phyloP scores from a whole-genome alignment of 2,113 vertebrate genomes.

The Acanthochromis polyacanthus region DNA sequence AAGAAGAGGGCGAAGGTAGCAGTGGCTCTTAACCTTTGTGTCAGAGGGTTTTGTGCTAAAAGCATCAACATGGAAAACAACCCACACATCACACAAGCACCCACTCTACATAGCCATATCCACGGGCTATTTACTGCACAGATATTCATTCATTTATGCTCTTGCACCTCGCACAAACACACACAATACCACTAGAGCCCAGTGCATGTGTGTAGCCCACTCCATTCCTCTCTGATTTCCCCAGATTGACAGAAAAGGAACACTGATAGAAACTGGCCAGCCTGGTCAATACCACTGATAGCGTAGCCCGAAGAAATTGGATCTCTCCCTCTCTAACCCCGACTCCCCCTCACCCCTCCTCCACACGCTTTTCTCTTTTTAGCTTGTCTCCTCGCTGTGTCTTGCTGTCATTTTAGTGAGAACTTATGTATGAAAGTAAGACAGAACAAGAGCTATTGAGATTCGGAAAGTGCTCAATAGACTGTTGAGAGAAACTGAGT shows the following conservation, averaged over 20 bases:
- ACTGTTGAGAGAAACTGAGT: slow-evolving; percentile 17
- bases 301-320: slow-evolving; percentile 74
- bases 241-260: slow-evolving; percentile 81
- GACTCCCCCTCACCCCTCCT: not conserved
- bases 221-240: slow-evolving; percentile 78
- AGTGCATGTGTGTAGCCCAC: slow-evolving; percentile 55
- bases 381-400: slow-evolving; percentile 12
- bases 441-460: slow-evolving; percentile 11
- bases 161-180: slow-evolving; percentile 36
- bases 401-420: slow-evolving; percentile 26
- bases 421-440: slow-evolving; percentile 31
- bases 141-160: slow-evolving; percentile 73
- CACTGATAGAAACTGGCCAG: slow-evolving; percentile 70
- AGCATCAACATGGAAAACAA: slow-evolving; percentile 75
- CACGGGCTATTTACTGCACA: slow-evolving; percentile 74
- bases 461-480: slow-evolving; percentile 14
- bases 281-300: slow-evolving; percentile 78
- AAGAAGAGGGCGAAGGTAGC: slow-evolving; percentile 55
- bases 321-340: slow-evolving; percentile 60
- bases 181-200: slow-evolving; percentile 20
- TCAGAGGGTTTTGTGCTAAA: slow-evolving; percentile 68
- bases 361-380: slow-evolving; percentile 2
- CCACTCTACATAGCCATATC: slow-evolving; percentile 62
- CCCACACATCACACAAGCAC: slow-evolving; percentile 70
- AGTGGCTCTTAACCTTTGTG: slow-evolving; percentile 54